A percentile compares a stretch with the other conserved stretches of the same genome.
phyloP scores from a whole-genome alignment of 2,797 vertebrate genomes.

The Hylomyscus alleni region DNA sequence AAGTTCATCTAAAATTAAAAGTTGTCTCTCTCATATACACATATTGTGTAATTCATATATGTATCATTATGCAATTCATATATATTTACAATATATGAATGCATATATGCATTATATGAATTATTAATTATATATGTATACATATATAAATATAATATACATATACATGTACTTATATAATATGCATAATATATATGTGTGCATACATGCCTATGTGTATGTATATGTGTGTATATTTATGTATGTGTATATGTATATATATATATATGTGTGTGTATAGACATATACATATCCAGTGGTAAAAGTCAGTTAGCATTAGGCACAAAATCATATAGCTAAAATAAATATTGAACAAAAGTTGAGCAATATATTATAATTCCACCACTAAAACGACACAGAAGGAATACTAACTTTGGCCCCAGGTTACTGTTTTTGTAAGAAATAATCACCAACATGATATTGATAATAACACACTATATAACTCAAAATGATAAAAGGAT shows the following conservation, averaged over 20 bases:
- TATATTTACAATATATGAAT: too few species aligned
- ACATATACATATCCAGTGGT: not conserved
- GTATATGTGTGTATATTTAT: not conserved
- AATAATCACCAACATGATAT: not conserved
- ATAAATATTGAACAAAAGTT: slow-evolving; percentile 24
- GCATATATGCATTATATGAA: too few species aligned
- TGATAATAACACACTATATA: not conserved
- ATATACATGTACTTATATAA: not conserved
- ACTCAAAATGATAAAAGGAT: not conserved
- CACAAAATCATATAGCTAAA: not conserved
- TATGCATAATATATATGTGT: not conserved
- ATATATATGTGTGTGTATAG: too few species aligned
- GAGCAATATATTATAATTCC: not conserved
- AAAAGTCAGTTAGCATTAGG: slow-evolving; percentile 19
- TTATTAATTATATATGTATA: not conserved
- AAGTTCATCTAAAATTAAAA: slow-evolving; percentile 26
- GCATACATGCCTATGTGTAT: too few species aligned
- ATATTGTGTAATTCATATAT: too few species aligned
- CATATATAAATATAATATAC: not conserved
- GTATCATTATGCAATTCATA: too few species aligned
- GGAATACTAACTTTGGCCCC: not conserved
- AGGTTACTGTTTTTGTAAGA: not conserved
- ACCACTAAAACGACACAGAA: not conserved
- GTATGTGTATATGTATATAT: too few species aligned
- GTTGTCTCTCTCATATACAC: not conserved